Evolutionary conservation across 1,140 invertebrate genomes (phyloP).

Genomic region (Brachionus asplanchnoidis): DNA sequence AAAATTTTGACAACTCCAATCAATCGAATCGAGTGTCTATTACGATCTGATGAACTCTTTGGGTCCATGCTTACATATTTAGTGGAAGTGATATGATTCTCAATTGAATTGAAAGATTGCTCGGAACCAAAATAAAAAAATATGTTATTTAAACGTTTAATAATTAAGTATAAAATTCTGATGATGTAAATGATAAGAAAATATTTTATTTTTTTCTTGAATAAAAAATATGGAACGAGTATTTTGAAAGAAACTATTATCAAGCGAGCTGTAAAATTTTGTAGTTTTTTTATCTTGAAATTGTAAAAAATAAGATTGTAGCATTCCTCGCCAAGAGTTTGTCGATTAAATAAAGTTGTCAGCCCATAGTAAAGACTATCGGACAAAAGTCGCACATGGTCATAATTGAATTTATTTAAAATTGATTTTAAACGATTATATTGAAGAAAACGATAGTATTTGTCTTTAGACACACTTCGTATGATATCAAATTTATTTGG

Average conservation of each 20-base stretch:
- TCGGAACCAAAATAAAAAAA: background rate
- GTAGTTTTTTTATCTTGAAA: background rate
- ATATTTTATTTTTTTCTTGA: background rate
- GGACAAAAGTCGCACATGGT: background rate
- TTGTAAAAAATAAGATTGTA: slow-evolving; percentile 25
- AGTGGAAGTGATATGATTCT: background rate
- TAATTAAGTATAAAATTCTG: background rate
- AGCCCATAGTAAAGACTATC: background rate
- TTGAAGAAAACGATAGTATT: slow-evolving; percentile 6
- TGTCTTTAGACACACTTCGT: background rate
- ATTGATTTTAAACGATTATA: slow-evolving; percentile 3
- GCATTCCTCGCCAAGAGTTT: slow-evolving; percentile 23
- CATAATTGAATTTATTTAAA: background rate
- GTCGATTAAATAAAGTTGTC: slow-evolving; percentile 23
- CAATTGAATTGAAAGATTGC: background rate
- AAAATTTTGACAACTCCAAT: slow-evolving; percentile 18
- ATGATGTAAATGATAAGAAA: background rate
- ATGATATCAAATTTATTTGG: slow-evolving; percentile 25
- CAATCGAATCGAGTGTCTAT: background rate
- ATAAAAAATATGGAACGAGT: background rate
- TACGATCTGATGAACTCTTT: background rate
- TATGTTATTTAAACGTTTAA: slow-evolving; percentile 3
- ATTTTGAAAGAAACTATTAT: background rate
- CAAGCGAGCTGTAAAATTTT: background rate
- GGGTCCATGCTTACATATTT: background rate